These are phyloP conservation scores for Hyppa rectilinea DNA, from an alignment of 2,888 invertebrate genomes.

Conservation along the genomic window DNA sequence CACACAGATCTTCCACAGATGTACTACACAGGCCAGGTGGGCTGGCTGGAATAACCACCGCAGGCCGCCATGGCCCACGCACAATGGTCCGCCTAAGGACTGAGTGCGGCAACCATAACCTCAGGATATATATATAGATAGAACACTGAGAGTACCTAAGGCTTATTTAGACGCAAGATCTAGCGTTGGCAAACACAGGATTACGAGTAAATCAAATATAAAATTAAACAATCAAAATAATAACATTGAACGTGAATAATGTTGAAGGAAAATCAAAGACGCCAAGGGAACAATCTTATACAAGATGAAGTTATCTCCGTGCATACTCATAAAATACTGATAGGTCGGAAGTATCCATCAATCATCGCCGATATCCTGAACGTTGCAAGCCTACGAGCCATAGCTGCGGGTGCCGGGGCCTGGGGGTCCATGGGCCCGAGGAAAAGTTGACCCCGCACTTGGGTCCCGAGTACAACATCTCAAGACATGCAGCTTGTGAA, in stretches of 20 bases:
- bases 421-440: background rate
- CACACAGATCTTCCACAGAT: no score
- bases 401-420: background rate
- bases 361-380: conserved; percentile 45
- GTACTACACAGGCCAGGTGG: no score
- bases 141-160: background rate
- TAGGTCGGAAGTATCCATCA: conserved; percentile 36
- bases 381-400: conserved; percentile 21
- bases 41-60: no score
- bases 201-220: background rate
- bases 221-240: background rate
- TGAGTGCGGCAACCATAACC: no score
- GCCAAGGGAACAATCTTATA: background rate
- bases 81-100: no score
- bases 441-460: no score
- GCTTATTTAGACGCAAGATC: background rate
- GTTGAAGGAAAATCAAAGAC: background rate
- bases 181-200: background rate
- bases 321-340: conserved; percentile 18
- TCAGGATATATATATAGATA: no score
- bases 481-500: conserved; percentile 26
- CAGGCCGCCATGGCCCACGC: no score
- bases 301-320: conserved; percentile 18
- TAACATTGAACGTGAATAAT: background rate
- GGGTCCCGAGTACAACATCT: no score